Evolutionary conservation across 2,797 vertebrate species (phyloP).

Genomic region (Lophura swinhoii): DNA sequence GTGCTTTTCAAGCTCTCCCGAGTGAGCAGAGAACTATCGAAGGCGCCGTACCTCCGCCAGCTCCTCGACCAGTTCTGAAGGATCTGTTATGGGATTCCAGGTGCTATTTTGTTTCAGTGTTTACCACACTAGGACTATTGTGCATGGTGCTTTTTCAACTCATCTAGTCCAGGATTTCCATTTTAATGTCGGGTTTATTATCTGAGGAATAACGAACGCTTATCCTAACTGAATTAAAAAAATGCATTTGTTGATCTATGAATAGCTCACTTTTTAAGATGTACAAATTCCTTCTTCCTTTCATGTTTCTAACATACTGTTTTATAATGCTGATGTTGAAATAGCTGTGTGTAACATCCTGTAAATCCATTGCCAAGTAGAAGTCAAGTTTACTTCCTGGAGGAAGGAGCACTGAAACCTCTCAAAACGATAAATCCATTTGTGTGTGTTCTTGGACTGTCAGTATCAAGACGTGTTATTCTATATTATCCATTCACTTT

Average conservation of each 20-base stretch:
- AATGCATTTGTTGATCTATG: conserved; percentile 68
- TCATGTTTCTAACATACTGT: conserved; percentile 81
- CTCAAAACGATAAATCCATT: conserved; percentile 72
- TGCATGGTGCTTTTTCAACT: conserved; percentile 85
- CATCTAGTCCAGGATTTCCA: conserved; percentile 79
- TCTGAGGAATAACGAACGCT: conserved; percentile 70
- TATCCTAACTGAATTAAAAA: conserved; percentile 62
- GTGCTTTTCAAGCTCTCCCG: conserved; percentile 93
- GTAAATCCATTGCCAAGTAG: conserved; percentile 82
- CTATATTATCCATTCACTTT: conserved; percentile 80
- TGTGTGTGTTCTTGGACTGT: conserved; percentile 80
- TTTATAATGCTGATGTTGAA: conserved; percentile 82
- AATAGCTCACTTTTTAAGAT: conserved; percentile 80
- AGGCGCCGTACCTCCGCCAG: conserved; percentile 94
- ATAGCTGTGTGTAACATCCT: conserved; percentile 80
- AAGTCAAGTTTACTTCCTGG: conserved; percentile 78
- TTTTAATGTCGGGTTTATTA: conserved; percentile 67
- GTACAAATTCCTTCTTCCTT: conserved; percentile 79
- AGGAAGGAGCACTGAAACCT: conserved; percentile 81
- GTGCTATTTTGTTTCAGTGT: conserved; percentile 81
- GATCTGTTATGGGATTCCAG: conserved; percentile 73
- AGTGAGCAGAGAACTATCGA: conserved; percentile 90
- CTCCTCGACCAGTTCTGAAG: conserved; percentile 95
- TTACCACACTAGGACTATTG: conserved; percentile 80
- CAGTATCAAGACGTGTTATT: conserved; percentile 79